Evolutionary conservation across 2,113 vertebrate species (phyloP).

Genomic region (Desmodus rotundus): DNA sequence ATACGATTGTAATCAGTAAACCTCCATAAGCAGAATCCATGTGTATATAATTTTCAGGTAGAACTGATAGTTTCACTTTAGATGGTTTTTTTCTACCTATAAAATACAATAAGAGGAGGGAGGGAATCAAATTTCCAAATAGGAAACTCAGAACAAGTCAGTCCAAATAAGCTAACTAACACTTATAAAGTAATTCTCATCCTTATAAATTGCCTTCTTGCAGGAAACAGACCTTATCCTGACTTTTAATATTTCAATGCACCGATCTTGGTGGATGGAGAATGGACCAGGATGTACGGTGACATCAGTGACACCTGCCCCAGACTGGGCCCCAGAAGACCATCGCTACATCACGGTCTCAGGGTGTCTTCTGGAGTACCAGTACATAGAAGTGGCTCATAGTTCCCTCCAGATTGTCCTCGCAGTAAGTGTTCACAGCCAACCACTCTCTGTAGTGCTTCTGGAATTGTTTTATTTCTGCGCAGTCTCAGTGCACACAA

Average conservation of each 20-base stretch:
- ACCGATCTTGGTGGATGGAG: slow-evolving; percentile 99
- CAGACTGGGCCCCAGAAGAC: slow-evolving; percentile 97
- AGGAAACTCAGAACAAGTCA: not conserved
- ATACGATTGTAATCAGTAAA: slow-evolving; percentile 1
- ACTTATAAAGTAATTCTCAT: slow-evolving; percentile 27
- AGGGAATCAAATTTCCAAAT: not conserved
- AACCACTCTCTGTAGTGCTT: not conserved
- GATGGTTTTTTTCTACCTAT: not conserved
- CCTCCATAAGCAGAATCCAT: not conserved
- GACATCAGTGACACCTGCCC: slow-evolving; percentile 95
- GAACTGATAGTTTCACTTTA: not conserved
- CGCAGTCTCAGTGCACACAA: not conserved
- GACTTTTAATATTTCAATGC: slow-evolving; percentile 99
- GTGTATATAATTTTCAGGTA: not conserved
- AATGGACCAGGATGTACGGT: slow-evolving; percentile 96
- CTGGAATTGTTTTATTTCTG: not conserved
- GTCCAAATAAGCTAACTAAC: not conserved
- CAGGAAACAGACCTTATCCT: slow-evolving; percentile 98
- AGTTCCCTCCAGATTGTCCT: slow-evolving; percentile 97
- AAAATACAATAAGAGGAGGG: not conserved
- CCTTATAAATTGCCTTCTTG: slow-evolving; percentile 65
- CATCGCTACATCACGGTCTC: slow-evolving; percentile 98
- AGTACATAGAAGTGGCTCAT: slow-evolving; percentile 98
- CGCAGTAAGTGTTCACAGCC: slow-evolving; percentile 89
- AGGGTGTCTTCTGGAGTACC: slow-evolving; percentile 95